These are phyloP conservation scores for Hydropsyche tenuis DNA, from an alignment of 1,140 invertebrate genomes.

Conservation along the genomic window DNA sequence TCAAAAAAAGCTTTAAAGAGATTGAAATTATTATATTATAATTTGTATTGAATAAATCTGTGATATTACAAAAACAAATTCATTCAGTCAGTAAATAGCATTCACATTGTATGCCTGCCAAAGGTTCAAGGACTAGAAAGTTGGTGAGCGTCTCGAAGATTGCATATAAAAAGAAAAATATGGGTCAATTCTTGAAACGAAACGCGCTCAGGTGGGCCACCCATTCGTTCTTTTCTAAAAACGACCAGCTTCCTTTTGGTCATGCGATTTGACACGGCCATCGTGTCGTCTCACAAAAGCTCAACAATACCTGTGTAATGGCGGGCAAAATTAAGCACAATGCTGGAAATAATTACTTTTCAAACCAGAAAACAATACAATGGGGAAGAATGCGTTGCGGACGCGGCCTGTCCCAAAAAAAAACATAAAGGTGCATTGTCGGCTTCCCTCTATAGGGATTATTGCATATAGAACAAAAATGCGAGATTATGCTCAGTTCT, in stretches of 20 bases:
- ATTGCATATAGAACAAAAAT: constrained; percentile 20
- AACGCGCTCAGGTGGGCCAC: not conserved
- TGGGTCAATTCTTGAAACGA: no score
- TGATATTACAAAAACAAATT: no score
- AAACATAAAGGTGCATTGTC: constrained; percentile 17
- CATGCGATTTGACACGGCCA: constrained; percentile 42
- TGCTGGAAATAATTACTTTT: constrained; percentile 49
- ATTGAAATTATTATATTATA: no score
- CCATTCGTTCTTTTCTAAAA: not conserved
- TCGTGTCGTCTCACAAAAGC: constrained; percentile 37
- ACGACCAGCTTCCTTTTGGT: constrained; percentile 35
- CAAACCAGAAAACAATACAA: constrained; percentile 39
- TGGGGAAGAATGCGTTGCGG: not conserved
- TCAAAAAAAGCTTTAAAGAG: no score
- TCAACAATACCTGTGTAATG: constrained; percentile 45
- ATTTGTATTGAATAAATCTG: no score
- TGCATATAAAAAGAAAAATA: no score
- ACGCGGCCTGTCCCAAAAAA: constrained; percentile 10
- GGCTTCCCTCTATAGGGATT: constrained; percentile 22
- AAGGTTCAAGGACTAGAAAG: no score
- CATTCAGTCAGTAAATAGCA: no score
- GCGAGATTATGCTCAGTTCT: constrained; percentile 20
- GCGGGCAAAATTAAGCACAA: constrained; percentile 47
- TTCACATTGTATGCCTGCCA: no score
- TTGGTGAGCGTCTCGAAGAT: no score